Percentiles rank a stretch among this genome's conserved stretches.
Evolutionary conservation across 1,140 invertebrate genomes (phyloP).

Genomic region (Telenomus remus): DNA sequence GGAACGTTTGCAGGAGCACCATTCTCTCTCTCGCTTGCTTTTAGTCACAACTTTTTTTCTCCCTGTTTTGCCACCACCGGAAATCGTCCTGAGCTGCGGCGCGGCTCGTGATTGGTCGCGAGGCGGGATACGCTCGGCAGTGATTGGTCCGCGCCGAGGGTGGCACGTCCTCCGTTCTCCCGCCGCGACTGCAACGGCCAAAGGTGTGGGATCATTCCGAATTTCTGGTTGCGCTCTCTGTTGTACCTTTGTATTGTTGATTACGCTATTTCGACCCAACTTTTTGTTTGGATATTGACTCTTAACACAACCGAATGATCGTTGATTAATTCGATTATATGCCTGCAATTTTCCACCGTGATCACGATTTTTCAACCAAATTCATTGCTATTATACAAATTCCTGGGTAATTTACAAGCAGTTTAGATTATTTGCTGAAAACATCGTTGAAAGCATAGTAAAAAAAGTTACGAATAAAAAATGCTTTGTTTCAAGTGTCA

Average conservation of each 20-base stretch:
- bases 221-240: conserved; percentile 4
- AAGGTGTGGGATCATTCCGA: conserved; percentile 25
- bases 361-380: background rate
- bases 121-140: conserved; percentile 36
- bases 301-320: conserved; percentile 9
- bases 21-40: conserved; percentile 24
- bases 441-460: no score
- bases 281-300: conserved; percentile 28
- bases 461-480: no score
- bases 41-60: conserved; percentile 37
- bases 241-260: conserved; percentile 1
- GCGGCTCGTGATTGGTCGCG: conserved; percentile 60
- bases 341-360: background rate
- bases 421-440: background rate
- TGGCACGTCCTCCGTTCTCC: conserved; percentile 64
- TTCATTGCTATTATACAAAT: background rate
- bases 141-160: conserved; percentile 66
- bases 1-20: conserved; percentile 27
- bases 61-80: conserved; percentile 32
- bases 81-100: conserved; percentile 36
- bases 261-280: background rate
- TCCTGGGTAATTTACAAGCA: background rate
- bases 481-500: no score
- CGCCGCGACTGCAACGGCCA: conserved; percentile 14
- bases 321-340: conserved; percentile 19